Evolutionary conservation across 2,888 invertebrate species (phyloP), one percentile per base, ranked within the genome.

Genomic region (Eupithecia vulgata): DNA sequence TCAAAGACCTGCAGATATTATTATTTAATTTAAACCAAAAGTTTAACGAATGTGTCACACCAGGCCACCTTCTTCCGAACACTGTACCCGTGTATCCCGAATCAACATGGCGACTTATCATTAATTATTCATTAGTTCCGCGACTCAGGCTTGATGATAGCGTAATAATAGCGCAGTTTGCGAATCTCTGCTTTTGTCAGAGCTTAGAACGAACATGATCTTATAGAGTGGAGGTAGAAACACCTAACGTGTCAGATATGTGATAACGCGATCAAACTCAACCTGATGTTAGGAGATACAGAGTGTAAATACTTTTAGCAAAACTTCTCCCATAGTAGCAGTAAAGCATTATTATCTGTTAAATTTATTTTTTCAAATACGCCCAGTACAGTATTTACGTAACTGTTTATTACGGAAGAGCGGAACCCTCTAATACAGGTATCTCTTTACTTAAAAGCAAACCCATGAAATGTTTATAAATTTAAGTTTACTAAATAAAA

Each of bases 111-210:
- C 84, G 85, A 87, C 85, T 88, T 84, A 84, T 81, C 85, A 88
- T 89, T 86, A 88, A 89, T 90, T 88, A 90, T 87, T 87, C 86
- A 86, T 86, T 86, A 84, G 85, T 84, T 82, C 78, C 79, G 79
- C 82, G 79, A 81, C 81, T 84, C 85, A 80, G 85, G 85, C 85
- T 87, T 86, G 85, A 88, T 88, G 88, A 86, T 85, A 82, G 85
- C 84, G 82, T 84, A 87, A 88, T 86, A 85, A 81, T 78, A 76
- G 80, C 76, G 79, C 30, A 72, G 72, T 75, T 74, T 74, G 75
- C 69, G 75, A 77, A 74, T 52, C 77, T 64, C 62, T 17, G 62
- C 62, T 64, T 34, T 74, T 66, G 42, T 35, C 13, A 17, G n/a
- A 17, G 69, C 62, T 65, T 37, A 40, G 65, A 25, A 40, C 65